Percentiles rank a stretch among this genome's conserved stretches.
Evolutionary conservation across 2,113 vertebrate genomes (phyloP).

Genomic region (Capreolus pygargus): DNA sequence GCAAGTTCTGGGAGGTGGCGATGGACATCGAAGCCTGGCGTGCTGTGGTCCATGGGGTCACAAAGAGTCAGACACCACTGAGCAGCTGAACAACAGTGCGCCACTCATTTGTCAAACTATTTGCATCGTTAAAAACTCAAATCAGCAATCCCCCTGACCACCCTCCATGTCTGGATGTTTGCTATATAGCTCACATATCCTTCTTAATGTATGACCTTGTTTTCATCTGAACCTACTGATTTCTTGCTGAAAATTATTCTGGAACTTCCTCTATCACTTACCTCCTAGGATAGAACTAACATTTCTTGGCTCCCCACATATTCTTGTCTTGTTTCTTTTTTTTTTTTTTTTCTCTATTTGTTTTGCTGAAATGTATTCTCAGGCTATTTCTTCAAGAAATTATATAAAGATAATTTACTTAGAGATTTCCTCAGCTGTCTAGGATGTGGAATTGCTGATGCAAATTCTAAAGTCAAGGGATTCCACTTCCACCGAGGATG

Average conservation of each 20-base stretch:
- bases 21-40: not conserved
- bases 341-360: not conserved
- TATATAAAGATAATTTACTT: not conserved
- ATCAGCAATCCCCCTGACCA: not conserved
- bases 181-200: not conserved
- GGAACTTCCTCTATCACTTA: not conserved
- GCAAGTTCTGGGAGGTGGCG: not conserved
- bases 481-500: not conserved
- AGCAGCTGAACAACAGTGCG: not conserved
- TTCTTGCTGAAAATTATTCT: not conserved
- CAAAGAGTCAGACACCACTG: not conserved
- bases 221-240: not conserved
- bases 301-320: not conserved
- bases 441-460: not conserved
- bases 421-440: not conserved
- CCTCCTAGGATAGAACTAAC: not conserved
- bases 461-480: not conserved
- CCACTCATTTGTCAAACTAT: not conserved
- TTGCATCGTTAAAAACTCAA: not conserved
- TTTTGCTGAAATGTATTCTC: not conserved
- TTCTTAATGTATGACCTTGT: not conserved
- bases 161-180: not conserved
- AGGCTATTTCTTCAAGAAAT: not conserved
- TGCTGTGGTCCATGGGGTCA: rapidly evolving
- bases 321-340: not conserved